Evolutionary conservation across 2,888 invertebrate genomes (phyloP).

Genomic region (Hemithea aestivaria): DNA sequence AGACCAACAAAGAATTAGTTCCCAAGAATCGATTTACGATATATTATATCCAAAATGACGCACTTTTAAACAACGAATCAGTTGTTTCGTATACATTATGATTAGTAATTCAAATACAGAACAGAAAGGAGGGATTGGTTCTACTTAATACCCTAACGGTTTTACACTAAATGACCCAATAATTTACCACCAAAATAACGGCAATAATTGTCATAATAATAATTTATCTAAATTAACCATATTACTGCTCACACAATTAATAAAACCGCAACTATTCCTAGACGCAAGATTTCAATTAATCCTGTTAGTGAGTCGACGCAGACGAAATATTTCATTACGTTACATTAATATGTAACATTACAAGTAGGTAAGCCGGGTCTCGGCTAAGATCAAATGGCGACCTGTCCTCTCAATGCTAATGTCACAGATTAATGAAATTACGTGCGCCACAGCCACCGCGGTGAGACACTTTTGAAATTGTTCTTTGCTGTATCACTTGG

Average conservation of each 20-base stretch:
- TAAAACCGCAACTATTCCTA: conserved; percentile 13
- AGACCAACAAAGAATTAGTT: too few relatives aligned
- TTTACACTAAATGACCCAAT: too few relatives aligned
- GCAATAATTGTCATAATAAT: too few relatives aligned
- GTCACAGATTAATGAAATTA: conserved; percentile 67
- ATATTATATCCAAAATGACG: too few relatives aligned
- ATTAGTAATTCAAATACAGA: too few relatives aligned
- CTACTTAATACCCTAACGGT: too few relatives aligned
- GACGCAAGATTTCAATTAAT: conserved; percentile 36
- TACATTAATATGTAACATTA: conserved; percentile 53
- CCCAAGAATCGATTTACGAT: too few relatives aligned
- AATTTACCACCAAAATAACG: too few relatives aligned
- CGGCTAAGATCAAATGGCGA: conserved; percentile 58
- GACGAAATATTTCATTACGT: conserved; percentile 51
- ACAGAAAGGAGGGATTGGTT: too few relatives aligned
- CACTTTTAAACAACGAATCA: too few relatives aligned
- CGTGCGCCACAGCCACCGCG: conserved; percentile 40
- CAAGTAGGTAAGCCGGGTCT: conserved; percentile 44
- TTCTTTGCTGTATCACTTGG: conserved; percentile 40
- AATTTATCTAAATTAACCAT: neutral
- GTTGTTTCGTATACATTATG: too few relatives aligned
- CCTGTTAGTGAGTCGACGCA: conserved; percentile 30
- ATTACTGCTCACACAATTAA: conserved; percentile 1
- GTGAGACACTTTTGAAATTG: conserved; percentile 43
- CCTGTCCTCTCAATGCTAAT: conserved; percentile 63